phyloP scores from a whole-genome alignment of 1,140 invertebrate genomes.

The Heliothis subflexa region DNA sequence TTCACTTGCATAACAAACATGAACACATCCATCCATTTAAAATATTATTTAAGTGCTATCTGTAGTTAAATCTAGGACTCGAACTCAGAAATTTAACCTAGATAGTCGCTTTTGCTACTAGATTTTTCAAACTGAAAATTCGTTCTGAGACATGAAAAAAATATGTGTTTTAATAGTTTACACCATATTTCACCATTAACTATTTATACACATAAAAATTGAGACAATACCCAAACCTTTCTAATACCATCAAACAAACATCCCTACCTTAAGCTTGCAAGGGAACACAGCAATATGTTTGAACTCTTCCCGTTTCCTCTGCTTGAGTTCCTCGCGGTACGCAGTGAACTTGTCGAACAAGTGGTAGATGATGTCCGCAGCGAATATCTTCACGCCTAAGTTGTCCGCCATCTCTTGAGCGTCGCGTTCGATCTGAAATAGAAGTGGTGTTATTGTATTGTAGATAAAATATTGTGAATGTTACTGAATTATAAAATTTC shows the following conservation, averaged over 20 bases:
- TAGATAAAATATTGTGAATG: no score
- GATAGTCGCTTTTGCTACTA: no score
- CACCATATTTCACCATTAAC: no score
- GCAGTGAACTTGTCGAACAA: constrained; percentile 99
- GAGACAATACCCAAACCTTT: no score
- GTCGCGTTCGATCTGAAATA: constrained; percentile 91
- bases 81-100: no score
- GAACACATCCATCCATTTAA: no score
- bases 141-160: not conserved
- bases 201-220: no score
- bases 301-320: constrained; percentile 97
- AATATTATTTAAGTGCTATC: no score
- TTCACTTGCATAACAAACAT: no score
- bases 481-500: not conserved
- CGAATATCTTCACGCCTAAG: constrained; percentile 98
- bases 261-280: constrained; percentile 95
- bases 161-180: not conserved
- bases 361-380: constrained; percentile 99
- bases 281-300: constrained; percentile 99
- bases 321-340: constrained; percentile 97
- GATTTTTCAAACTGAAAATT: not conserved
- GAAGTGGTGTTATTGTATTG: not conserved
- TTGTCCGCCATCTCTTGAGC: constrained; percentile 98
- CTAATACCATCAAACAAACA: no score
- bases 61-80: no score